phyloP scores from a whole-genome alignment of 2,888 invertebrate genomes.

The Metellina segmentata region DNA sequence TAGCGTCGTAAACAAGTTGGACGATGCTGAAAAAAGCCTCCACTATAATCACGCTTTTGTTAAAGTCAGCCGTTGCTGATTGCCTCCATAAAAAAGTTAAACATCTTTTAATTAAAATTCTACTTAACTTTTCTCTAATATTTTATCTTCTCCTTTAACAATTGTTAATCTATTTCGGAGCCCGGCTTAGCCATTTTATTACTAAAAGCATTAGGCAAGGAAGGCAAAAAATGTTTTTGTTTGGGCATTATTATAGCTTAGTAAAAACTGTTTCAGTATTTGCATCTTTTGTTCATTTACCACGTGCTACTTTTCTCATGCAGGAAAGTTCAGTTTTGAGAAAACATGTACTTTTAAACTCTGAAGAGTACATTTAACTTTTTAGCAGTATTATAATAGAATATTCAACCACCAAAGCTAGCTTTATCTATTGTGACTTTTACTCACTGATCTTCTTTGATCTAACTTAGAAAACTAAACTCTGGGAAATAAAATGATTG shows the following conservation, averaged over 20 bases:
- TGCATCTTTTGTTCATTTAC: conserved; percentile 67
- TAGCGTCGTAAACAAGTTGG: background rate
- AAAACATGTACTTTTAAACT: background rate
- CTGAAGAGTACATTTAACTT: no score
- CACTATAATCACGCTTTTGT: conserved; percentile 44
- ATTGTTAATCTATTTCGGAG: conserved; percentile 65
- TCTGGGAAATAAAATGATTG: no score
- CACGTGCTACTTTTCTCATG: conserved; percentile 62
- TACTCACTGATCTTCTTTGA: no score
- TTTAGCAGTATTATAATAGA: no score
- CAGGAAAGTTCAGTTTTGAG: background rate
- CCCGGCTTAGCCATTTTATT: conserved; percentile 43
- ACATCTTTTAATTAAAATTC: conserved; percentile 72
- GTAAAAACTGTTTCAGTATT: conserved; percentile 53
- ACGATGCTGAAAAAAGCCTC: background rate
- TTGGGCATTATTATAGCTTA: conserved; percentile 44
- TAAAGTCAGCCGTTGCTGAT: conserved; percentile 54
- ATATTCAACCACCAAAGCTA: no score
- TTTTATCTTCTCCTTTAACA: conserved; percentile 68
- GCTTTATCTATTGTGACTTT: no score
- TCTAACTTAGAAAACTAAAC: no score
- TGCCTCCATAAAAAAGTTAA: conserved; percentile 52
- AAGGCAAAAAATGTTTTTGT: conserved; percentile 51
- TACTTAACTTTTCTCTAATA: conserved; percentile 71
- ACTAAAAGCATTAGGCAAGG: conserved; percentile 29